These are phyloP conservation scores for Bellardia bayeri DNA, from an alignment of 2,888 invertebrate species.

Conservation along the genomic window DNA sequence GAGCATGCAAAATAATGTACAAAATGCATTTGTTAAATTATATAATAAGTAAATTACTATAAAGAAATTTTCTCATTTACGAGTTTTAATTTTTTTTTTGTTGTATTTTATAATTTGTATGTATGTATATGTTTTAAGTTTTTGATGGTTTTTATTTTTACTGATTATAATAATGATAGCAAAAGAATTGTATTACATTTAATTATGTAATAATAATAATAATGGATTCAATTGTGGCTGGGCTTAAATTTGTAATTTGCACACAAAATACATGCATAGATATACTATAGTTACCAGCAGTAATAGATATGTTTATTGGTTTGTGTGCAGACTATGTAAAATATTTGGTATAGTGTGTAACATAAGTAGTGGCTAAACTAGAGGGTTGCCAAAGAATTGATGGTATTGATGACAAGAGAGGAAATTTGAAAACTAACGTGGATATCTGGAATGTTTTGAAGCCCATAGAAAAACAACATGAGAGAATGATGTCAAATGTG, in stretches of 20 bases:
- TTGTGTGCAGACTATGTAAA: not conserved
- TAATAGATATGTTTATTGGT: not conserved
- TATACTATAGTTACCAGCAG: not conserved
- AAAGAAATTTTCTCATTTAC: slow-evolving; percentile 38
- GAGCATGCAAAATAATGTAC: not conserved
- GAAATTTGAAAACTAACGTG: too few relatives aligned
- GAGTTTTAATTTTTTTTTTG: slow-evolving; percentile 6
- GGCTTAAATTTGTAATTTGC: slow-evolving; percentile 46
- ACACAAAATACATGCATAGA: slow-evolving; percentile 13
- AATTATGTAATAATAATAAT: slow-evolving; percentile 71
- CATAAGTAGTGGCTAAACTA: slow-evolving; percentile 1
- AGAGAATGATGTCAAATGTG: too few relatives aligned
- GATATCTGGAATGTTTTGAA: too few relatives aligned
- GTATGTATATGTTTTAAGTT: not conserved
- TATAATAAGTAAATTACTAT: slow-evolving; percentile 54
- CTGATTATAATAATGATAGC: slow-evolving; percentile 56
- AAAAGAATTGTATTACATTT: slow-evolving; percentile 64
- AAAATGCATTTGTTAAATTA: slow-evolving; percentile 40
- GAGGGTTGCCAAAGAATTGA: slow-evolving; percentile 5
- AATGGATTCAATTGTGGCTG: slow-evolving; percentile 66
- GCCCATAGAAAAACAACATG: too few relatives aligned
- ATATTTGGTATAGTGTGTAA: not conserved
- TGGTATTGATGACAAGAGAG: too few relatives aligned
- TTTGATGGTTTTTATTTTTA: slow-evolving; percentile 10
- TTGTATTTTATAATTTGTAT: not conserved